Evolutionary conservation across 2,888 invertebrate species (phyloP).

Genomic region (Eucriotettix oculatus): DNA sequence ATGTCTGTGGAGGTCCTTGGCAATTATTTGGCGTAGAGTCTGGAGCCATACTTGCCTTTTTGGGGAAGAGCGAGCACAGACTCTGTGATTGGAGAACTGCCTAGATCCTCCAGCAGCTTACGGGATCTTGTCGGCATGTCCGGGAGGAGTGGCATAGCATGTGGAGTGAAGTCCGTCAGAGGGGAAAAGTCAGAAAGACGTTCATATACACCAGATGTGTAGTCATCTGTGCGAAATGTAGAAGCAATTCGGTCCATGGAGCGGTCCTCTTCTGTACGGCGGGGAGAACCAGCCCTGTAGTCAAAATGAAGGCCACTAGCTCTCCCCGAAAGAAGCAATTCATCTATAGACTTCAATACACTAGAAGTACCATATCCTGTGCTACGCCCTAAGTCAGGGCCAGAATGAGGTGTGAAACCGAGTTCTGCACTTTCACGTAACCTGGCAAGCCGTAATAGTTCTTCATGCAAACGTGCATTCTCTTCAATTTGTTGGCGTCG

Average conservation of each 20-base stretch:
- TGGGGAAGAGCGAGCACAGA: conserved; percentile 19
- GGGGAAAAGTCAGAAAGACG: conserved; percentile 27
- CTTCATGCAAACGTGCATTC: conserved; percentile 33
- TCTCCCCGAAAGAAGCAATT: conserved; percentile 20
- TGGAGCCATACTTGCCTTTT: conserved; percentile 22
- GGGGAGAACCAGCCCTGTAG: conserved; percentile 13
- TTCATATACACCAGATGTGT: conserved; percentile 26
- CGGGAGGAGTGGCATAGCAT: conserved; percentile 38
- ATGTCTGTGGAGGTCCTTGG: neutral
- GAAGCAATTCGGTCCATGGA: conserved; percentile 29
- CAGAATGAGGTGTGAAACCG: conserved; percentile 14
- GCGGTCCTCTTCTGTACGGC: conserved; percentile 25
- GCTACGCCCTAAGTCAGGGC: conserved; percentile 11
- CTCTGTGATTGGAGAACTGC: conserved; percentile 24
- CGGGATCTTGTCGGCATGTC: conserved; percentile 37
- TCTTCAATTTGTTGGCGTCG: conserved; percentile 40
- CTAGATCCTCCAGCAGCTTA: conserved; percentile 30
- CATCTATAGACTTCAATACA: conserved; percentile 28
- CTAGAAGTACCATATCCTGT: conserved; percentile 15
- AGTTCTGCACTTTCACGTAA: conserved; percentile 25
- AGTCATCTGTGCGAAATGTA: conserved; percentile 28
- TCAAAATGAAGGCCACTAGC: conserved; percentile 14
- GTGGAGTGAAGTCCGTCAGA: conserved; percentile 25
- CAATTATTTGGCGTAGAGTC: conserved; percentile 14
- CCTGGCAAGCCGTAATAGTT: conserved; percentile 27